Base-by-base conservation (phyloP, 2,113 vertebrate genomes). In the Myotis brandtii region DNA sequence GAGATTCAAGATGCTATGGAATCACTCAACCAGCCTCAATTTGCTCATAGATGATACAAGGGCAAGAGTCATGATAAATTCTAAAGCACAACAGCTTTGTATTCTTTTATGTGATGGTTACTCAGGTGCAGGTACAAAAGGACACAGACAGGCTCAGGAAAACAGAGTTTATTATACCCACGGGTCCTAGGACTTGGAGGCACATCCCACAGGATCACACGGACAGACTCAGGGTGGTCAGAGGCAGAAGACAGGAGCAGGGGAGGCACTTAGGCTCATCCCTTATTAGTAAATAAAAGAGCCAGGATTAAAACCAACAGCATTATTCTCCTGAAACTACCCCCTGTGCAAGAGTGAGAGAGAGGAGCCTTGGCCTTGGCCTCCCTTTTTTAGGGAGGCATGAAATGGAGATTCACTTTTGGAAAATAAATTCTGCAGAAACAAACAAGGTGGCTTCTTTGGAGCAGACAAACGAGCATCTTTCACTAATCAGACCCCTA, bases 201-300 rank as follows among this genome's bases (percentile, higher is more conserved):
- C 14, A 56, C 48, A 43, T 6, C 5, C 4, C 5, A 0, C 1
- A 9, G 18, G 50, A 16, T 6, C 52, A 52, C 3, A 0, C 2
- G 46, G 87, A n/a, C 14, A 43, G 32, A 50, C 27, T 18, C 27
- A 1, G n/a, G 2, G 16, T 5, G 52, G 5, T n/a, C 70, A 30
- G 81, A 43, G 34, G n/a, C 64, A 86, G 64, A 43, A 3, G 40
- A 21, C 43, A 52, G 72, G 6, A 82, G 56, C 0, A 1, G 12
- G 46, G 21, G 5, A 40, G 52, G 14, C 0, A 0, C 75, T 40
- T 50, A 72, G 43, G 56, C 54, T 62, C 18, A 12, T 43, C 37
- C 21, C 4, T 64, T 75, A 46, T 20, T 79, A 37, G 54, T 52
- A 40, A 80, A 46, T 25, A 40, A 23, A 46, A 67, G 54, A 85